These are phyloP conservation scores for Orthosia incerta DNA, from an alignment of 2,888 invertebrate species.

Conservation along the genomic window DNA sequence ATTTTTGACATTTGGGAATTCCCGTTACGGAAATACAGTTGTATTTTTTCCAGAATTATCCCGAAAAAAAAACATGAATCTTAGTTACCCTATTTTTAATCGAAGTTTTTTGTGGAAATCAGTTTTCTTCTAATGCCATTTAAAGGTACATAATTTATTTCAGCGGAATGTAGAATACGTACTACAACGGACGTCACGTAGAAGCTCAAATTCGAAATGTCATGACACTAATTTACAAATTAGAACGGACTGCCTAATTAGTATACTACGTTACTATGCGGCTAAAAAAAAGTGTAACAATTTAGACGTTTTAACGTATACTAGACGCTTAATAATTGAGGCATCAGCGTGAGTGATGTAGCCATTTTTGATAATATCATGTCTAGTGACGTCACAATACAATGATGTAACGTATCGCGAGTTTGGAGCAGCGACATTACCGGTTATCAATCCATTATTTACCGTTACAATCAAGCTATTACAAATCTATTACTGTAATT, in stretches of 20 bases:
- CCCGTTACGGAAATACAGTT: not conserved
- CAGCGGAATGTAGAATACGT: not conserved
- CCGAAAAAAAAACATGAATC: not conserved
- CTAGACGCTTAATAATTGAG: not conserved
- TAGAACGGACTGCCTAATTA: conserved; percentile 1
- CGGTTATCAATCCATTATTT: conserved; percentile 30
- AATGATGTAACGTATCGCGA: conserved; percentile 37
- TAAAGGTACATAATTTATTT: not conserved
- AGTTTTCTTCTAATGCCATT: not conserved
- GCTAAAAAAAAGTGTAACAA: not conserved
- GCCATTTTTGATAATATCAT: conserved; percentile 6
- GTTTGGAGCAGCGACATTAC: conserved; percentile 23
- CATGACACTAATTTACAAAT: conserved; percentile 38
- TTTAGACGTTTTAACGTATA: conserved; percentile 8
- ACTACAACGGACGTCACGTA: not conserved
- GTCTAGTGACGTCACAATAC: conserved; percentile 34
- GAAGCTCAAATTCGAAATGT: conserved; percentile 9
- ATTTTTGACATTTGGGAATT: not conserved
- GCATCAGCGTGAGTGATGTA: not conserved
- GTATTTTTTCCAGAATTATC: not conserved
- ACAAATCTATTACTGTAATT: conserved; percentile 31
- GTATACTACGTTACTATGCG: conserved; percentile 14
- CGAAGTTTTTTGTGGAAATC: not conserved
- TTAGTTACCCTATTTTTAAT: conserved; percentile 24
- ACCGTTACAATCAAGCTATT: conserved; percentile 45